These are phyloP conservation scores for Bubalus kerabau DNA, from an alignment of 2,113 vertebrate genomes.

Conservation along the genomic window DNA sequence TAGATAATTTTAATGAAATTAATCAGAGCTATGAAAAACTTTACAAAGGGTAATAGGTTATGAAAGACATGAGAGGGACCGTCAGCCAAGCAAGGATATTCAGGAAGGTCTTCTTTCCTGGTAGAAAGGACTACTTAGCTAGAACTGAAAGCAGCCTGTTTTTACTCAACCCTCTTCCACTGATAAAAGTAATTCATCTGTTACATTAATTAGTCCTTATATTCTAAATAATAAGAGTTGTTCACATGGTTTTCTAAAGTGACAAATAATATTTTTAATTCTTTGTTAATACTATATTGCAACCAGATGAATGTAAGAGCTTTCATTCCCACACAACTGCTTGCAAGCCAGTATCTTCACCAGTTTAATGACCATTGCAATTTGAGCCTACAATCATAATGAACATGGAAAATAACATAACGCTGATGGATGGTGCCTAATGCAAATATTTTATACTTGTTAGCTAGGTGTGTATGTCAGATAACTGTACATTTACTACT, in stretches of 20 bases:
- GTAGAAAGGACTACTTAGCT: neutral
- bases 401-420: neutral
- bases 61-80: neutral
- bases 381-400: neutral
- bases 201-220: neutral
- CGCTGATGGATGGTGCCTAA: neutral
- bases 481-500: neutral
- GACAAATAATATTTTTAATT: neutral
- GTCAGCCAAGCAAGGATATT: neutral
- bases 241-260: neutral
- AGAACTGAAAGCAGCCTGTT: neutral
- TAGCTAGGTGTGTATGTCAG: neutral
- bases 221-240: neutral
- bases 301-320: neutral
- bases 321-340: neutral
- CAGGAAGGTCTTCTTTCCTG: neutral
- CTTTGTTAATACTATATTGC: neutral
- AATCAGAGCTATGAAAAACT: neutral
- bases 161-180: neutral
- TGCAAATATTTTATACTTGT: conserved; percentile 39
- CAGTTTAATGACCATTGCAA: neutral
- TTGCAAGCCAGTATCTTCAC: neutral
- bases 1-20: neutral
- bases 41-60: neutral
- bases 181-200: neutral